These are phyloP conservation scores for Struthidea cinerea DNA, from an alignment of 2,113 vertebrate species.

Conservation along the genomic window DNA sequence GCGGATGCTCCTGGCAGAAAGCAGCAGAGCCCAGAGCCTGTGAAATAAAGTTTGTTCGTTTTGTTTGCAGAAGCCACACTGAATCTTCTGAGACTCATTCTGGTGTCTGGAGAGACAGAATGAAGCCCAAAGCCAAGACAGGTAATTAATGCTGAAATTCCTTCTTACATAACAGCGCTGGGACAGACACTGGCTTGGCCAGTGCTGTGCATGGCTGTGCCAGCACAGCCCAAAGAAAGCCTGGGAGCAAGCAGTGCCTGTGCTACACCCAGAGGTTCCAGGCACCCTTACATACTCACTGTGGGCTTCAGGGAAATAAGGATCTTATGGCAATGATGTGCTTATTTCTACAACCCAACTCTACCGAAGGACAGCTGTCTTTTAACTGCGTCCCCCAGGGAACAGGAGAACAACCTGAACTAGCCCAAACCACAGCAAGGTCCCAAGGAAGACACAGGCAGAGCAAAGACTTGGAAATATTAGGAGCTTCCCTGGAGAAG, in stretches of 20 bases:
- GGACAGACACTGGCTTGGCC: neutral
- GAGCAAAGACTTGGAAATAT: neutral
- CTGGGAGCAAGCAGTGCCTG: neutral
- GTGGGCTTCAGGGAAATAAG: neutral
- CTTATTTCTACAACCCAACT: neutral
- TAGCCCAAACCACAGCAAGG: neutral
- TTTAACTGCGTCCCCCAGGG: neutral
- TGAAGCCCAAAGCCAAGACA: neutral
- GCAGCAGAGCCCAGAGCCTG: neutral
- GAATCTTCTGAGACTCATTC: neutral
- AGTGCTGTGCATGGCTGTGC: fast-evolving
- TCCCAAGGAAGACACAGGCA: neutral
- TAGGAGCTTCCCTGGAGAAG: neutral
- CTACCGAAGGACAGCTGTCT: neutral
- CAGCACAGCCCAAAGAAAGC: neutral
- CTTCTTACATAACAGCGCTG: neutral
- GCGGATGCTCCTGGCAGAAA: neutral
- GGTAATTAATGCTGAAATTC: neutral
- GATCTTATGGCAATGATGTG: neutral
- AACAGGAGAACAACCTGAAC: neutral
- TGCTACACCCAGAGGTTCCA: neutral
- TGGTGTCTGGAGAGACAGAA: neutral
- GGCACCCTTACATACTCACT: neutral
- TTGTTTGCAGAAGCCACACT: neutral
- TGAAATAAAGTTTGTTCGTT: neutral